Evolutionary conservation across 2,888 invertebrate species (phyloP), one percentile per base, ranked within the genome.

Genomic region (Pardosa pseudoannulata): DNA sequence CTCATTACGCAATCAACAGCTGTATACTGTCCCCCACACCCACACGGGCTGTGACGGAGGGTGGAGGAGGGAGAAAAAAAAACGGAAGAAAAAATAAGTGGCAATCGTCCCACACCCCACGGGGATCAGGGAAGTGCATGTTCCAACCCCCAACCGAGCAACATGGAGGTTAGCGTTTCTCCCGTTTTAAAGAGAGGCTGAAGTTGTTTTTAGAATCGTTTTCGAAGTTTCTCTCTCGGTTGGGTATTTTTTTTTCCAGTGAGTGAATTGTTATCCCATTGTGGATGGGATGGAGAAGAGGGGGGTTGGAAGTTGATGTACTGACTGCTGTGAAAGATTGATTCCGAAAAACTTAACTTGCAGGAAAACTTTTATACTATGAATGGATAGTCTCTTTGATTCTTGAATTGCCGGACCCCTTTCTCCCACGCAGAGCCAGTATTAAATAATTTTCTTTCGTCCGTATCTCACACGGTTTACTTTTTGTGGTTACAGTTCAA

Each of bases 1-100:
- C 70, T 56, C 62, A 31, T 85, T 79, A 85, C 78, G 78, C 78
- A 85, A 79, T 85, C 83, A 85, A 85, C 83, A 85, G 83, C 83
- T 85, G 83, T 85, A 72, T 72, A 39, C 29, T 46, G 27, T 41
- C 72, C 41, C 70, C 39, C 76, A 27, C 71, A n/a, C 74, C 29
- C 56, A n/a, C 27, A 46, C 19, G 23, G 2, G 19, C 23, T 56
- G 56, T 56, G 56, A 56, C 56, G 19, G 2, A 56, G 2, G 19
- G 6, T 56, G 5, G 9, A 36, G 6, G 9, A 36, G 6, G 6
- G 36, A 36, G 36, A 36, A 41, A 23, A 29, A 29, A 19, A 16
- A 50, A 29, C 16, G 13, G 70, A 31, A 50, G 23, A 79, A 71
- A 74, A 83, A 67, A 83, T 65, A 64, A 31, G 68, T 64, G 6